Base-by-base conservation (phyloP, 92 coral and sea anemone genomes). In the Paramuricea clavata region DNA sequence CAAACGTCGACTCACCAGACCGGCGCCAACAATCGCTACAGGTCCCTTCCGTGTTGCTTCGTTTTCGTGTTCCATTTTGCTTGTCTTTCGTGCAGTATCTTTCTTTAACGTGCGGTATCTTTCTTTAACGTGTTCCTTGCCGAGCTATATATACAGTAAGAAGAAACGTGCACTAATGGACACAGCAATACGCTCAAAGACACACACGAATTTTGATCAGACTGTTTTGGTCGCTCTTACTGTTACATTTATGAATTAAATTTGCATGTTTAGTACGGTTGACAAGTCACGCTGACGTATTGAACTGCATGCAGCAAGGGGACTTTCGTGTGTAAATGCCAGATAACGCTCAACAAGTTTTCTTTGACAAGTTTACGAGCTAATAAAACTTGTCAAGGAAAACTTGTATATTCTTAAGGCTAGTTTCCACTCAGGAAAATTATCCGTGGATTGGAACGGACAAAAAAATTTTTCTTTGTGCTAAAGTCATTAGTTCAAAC, bases 21-120 rank as follows among this genome's bases (percentile, higher is more conserved):
- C 84, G 56, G 84, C 84, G 0, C 84, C 84, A 34, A 79, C 84
- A 26, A 79, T 79, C 44, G 84, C 54, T 43, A 79, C 23, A 16
- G 71, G 5, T 23, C 28, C 57, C 27, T 79, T 36, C 2, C 73
- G 31, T 60, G 84, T 36, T 12, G 73, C 17, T 16, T 35, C 31
- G 56, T 21, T 57, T 33, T 36, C 71, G 41, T 59, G 22, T 6
- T 59, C 73, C 84, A 79, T 79, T 54, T 30, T 28, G 39, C 11
- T 28, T 10, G 41, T 31, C 19, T 21, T 25, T 10, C 39, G 33
- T 15, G 31, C 39, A 10, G n/a, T 2, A 28, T 17, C 47, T 30
- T 21, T 15, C 8, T 25, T 34, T 12, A 36, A 41, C 52, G 78
- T 72, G 49, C 32, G n/a, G n/a, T n/a, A n/a, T n/a, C n/a, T n/a